Conservation (phyloP, 2,797 vertebrate species). For the Rhinatrema bivittatum region DNA sequence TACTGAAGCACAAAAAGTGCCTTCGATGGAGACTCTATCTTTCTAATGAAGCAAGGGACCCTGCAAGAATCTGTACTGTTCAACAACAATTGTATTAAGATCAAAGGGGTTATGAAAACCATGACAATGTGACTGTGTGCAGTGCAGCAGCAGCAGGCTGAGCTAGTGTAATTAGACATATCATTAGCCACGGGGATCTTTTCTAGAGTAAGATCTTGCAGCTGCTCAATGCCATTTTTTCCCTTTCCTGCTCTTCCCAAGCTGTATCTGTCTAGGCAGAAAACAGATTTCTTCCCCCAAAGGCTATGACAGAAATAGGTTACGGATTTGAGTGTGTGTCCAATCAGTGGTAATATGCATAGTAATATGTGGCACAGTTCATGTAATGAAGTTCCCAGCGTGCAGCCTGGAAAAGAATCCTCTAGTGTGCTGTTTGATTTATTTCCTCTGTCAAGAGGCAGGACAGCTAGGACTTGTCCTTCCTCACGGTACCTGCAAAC, state of each 20-base stretch:
- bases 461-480: constrained; percentile 95
- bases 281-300: constrained; percentile 76
- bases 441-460: constrained; percentile 97
- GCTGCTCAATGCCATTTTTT: constrained; percentile 39
- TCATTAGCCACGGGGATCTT: constrained; percentile 43
- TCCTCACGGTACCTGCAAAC: constrained; percentile 76
- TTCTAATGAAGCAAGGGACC: constrained; percentile 23
- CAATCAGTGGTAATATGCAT: constrained; percentile 93
- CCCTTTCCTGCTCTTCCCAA: constrained; percentile 42
- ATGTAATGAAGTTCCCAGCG: constrained; percentile 98
- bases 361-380: constrained; percentile 94
- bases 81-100: constrained; percentile 34
- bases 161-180: constrained; percentile 43
- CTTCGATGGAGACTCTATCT: constrained; percentile 9
- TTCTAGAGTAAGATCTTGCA: constrained; percentile 41
- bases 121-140: constrained; percentile 35
- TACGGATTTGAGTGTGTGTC: constrained; percentile 65
- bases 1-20: constrained; percentile 9
- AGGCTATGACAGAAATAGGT: constrained; percentile 89
- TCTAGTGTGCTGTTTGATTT: constrained; percentile 96
- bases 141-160: constrained; percentile 25
- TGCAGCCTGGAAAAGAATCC: constrained; percentile 93
- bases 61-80: constrained; percentile 14
- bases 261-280: constrained; percentile 56
- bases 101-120: constrained; percentile 31